Conservation (phyloP, 2,797 vertebrate genomes). For the Sciaenops ocellatus region DNA sequence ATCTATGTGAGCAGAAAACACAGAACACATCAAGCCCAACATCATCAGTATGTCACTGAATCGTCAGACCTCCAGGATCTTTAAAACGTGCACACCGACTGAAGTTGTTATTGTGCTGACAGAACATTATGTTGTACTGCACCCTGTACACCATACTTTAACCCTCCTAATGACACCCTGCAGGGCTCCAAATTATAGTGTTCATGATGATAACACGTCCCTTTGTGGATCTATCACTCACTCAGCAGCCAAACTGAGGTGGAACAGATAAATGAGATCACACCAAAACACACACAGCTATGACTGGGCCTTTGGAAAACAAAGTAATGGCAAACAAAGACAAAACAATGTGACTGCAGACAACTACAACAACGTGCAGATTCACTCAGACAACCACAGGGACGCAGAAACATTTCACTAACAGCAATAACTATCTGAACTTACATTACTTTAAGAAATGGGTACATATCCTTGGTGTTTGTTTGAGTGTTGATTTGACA, state of each 20-base stretch:
- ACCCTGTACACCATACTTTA: slow-evolving; percentile 36
- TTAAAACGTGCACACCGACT: slow-evolving; percentile 1
- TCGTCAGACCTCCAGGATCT: slow-evolving; percentile 14
- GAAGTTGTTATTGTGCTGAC: slow-evolving; percentile 56
- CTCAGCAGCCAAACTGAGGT: slow-evolving; percentile 20
- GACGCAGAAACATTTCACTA: neutral
- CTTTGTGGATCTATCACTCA: slow-evolving; percentile 34
- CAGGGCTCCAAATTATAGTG: slow-evolving; percentile 62
- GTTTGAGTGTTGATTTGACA: neutral
- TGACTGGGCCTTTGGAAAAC: slow-evolving; percentile 28
- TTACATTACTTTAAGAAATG: neutral
- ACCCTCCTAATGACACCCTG: slow-evolving; percentile 49
- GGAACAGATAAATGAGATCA: slow-evolving; percentile 43
- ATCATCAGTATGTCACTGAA: neutral
- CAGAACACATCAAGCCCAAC: neutral
- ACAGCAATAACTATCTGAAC: neutral
- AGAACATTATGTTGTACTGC: slow-evolving; percentile 33
- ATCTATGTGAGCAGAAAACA: neutral
- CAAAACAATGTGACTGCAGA: neutral
- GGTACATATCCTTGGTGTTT: neutral
- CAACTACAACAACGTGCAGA: neutral
- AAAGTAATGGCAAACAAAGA: slow-evolving; percentile 4
- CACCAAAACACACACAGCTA: slow-evolving; percentile 30
- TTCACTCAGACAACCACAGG: neutral
- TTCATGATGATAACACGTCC: slow-evolving; percentile 38